Base-by-base conservation (phyloP, 2,888 invertebrate species). In the Disparrhopalites patrizii region DNA sequence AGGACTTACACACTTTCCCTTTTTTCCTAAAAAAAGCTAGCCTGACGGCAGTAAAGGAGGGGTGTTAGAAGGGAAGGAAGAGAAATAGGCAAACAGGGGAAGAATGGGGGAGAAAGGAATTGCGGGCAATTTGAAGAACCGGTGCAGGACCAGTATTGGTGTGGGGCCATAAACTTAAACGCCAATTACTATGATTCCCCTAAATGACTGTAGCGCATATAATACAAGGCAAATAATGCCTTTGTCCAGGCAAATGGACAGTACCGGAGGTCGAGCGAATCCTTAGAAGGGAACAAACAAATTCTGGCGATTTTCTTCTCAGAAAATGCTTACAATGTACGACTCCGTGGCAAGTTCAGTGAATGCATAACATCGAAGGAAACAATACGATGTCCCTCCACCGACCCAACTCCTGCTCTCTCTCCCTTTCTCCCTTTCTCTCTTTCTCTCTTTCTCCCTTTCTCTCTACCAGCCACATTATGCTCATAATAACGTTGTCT, bases 101-200 rank as follows among this genome's bases (percentile, higher is more conserved):
- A n/a, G n/a, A 43, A 43, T 18, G 43, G 43, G 43, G 43, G 43
- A 43, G n/a, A 43, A 43, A n/a, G n/a, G n/a, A n/a, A n/a, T n/a
- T n/a, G n/a, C n/a, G n/a, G n/a, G n/a, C 20, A 47, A 23, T 18
- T 23, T 8, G 15, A 43, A n/a, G 20, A 18, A 43, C 43, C 31
- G 25, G 25, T n/a, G 15, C 15, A 28, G 15, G 15, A 36, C 36
- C 33, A 25, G 18, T 57, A 25, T 25, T 57, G 38, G 13, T 13
- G 25, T 38, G 38, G 58, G 23, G 27, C 28, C 23, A 58, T 58
- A 61, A 61, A 61, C 30, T 61, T 61, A 61, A 61, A 61, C 36
- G 51, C 20, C 61, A 31, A 61, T 61, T 61, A 61, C 33, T 15
- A 61, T 61, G 33, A 61, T 61, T 61, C 47, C 61, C 51, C 27